phyloP scores from a whole-genome alignment of 2,113 vertebrate species.

The Hippocampus zosterae region DNA sequence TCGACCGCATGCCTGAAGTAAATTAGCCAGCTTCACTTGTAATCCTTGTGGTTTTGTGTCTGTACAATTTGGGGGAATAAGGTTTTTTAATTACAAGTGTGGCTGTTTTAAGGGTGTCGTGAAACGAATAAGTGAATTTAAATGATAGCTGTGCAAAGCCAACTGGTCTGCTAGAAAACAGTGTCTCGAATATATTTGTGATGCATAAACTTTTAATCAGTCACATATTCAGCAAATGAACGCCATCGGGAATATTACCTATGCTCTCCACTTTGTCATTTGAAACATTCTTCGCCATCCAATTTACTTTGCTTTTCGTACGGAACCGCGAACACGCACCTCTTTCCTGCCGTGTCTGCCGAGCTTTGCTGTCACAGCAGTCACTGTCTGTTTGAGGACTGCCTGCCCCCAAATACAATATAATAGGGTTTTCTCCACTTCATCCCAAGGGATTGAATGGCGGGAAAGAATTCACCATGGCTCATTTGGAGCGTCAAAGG shows the following conservation, averaged over 20 bases:
- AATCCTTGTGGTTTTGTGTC: conserved; percentile 21
- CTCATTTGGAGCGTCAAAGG: conserved; percentile 65
- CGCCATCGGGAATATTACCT: neutral
- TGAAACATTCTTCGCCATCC: conserved; percentile 22
- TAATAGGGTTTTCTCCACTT: conserved; percentile 73
- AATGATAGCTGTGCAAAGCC: conserved; percentile 20
- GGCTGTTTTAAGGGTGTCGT: conserved; percentile 23
- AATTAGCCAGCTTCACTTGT: conserved; percentile 23
- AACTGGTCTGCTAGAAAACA: conserved; percentile 3
- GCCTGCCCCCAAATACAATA: conserved; percentile 75
- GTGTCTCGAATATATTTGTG: neutral
- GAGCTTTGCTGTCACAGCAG: conserved; percentile 73
- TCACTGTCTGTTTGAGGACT: conserved; percentile 73
- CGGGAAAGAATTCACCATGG: conserved; percentile 67
- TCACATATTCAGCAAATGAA: conserved; percentile 3
- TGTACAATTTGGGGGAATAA: conserved; percentile 7
- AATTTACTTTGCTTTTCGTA: conserved; percentile 58
- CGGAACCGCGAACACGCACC: conserved; percentile 48
- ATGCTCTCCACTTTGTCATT: neutral
- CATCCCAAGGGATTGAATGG: conserved; percentile 66
- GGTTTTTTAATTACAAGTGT: conserved; percentile 31
- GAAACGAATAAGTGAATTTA: conserved; percentile 39
- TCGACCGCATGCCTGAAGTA: conserved; percentile 26
- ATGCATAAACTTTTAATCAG: neutral
- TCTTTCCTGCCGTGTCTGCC: conserved; percentile 36